A percentile compares a stretch with the other conserved stretches of the same genome.
These are phyloP conservation scores for Sapayoa aenigma DNA, from an alignment of 2,113 vertebrate genomes.

Conservation along the genomic window DNA sequence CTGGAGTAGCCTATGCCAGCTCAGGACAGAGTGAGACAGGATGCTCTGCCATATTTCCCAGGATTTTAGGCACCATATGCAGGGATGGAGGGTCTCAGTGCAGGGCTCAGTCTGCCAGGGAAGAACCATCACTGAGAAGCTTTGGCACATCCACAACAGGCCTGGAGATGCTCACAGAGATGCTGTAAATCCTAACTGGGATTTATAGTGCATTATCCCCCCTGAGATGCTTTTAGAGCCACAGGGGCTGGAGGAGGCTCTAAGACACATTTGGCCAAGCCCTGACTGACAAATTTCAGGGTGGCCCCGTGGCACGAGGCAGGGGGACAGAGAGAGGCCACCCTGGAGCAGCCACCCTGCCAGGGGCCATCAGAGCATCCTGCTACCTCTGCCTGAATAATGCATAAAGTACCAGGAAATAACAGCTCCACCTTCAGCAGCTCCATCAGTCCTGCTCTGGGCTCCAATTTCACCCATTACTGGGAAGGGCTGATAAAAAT, in stretches of 20 bases:
- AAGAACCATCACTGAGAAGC: neutral
- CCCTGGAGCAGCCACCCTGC: neutral
- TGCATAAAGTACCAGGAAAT: accelerated
- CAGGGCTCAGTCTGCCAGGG: neutral
- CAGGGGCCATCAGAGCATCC: neutral
- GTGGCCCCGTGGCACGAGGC: accelerated
- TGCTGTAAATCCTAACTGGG: neutral
- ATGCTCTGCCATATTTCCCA: neutral
- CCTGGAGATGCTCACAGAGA: neutral
- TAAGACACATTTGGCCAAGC: accelerated
- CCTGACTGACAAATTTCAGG: neutral
- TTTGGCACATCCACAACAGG: neutral
- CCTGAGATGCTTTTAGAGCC: neutral
- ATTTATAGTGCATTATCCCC: neutral
- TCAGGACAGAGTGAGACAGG: neutral
- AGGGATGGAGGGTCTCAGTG: neutral
- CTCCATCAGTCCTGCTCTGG: neutral
- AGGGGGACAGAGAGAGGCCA: neutral
- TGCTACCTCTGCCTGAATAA: neutral
- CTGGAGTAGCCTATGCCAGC: neutral
- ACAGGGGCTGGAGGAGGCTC: accelerated
- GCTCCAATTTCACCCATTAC: accelerated
- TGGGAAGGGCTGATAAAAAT: neutral
- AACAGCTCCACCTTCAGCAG: neutral
- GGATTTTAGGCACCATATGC: neutral